Evolutionary conservation across 1,140 invertebrate species (phyloP), one percentile per base, ranked within the genome.

Genomic region (Hylaeus anthracinus): DNA sequence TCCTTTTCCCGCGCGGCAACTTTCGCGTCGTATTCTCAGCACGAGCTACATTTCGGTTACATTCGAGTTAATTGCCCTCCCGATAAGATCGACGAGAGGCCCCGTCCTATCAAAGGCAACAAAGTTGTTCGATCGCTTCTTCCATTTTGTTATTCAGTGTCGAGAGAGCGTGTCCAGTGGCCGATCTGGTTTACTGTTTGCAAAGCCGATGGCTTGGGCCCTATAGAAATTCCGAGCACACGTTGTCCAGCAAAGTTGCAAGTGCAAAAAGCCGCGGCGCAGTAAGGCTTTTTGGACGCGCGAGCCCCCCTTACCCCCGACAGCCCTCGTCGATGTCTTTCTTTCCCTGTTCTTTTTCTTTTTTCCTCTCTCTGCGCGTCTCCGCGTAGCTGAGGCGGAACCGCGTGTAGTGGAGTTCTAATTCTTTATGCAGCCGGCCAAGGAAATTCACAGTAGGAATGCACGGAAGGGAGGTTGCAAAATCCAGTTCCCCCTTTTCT

Each of bases 401-500:
- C 43, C 72, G 72, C 56, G 55, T 63, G 61, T 70, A 69, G 48
- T 26, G 41, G 58, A 53, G 69, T 79, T 84, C 82, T 77, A 72
- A 83, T 83, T 83, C 77, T 80, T 82, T 83, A 83, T 83, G 81
- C 81, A 83, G 81, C 81, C 71, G 56, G 74, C 74, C 15, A 82
- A 86, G 81, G 85, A 76, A 82, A 72, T 78, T 79, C 76, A 69
- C 71, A 78, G 73, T 78, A 71, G 85, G 75, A 85, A 79, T 82
- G 84, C 84, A 80, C 81, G 73, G 79, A 82, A 86, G 85, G 84
- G 85, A 72, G 81, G 63, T 88, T 82, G 81, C 85, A 83, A 83
- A 85, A 89, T 89, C 88, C 87, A 88, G 88, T 89, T 89, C 82
- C 75, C 77, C 74, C 63, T 74, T 70, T 10, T 51, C 48, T 64